Conservation (phyloP, 2,888 invertebrate genomes). For the Adineta ricciae region DNA sequence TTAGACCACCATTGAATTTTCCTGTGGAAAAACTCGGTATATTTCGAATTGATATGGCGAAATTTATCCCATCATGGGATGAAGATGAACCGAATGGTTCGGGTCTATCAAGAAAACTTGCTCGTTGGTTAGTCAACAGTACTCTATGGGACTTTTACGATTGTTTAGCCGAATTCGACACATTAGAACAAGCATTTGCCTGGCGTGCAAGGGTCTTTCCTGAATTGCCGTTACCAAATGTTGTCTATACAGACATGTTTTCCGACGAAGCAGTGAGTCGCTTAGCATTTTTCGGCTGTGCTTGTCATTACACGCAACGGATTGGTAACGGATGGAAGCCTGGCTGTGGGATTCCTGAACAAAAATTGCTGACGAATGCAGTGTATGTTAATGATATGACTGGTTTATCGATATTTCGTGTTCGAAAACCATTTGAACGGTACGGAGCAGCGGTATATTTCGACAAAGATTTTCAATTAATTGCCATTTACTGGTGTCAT, state of each 20-base stretch:
- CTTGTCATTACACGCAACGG: not conserved
- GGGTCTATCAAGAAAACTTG: not conserved
- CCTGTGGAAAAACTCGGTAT: not conserved
- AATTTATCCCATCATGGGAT: not conserved
- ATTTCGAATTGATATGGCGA: not conserved
- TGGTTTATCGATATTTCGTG: not conserved
- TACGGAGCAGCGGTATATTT: not conserved
- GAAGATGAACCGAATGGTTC: not conserved
- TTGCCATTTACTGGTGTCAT: not conserved
- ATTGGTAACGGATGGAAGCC: not conserved
- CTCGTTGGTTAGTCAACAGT: not conserved
- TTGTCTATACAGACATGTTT: not conserved
- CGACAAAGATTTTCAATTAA: not conserved
- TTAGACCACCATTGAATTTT: not conserved
- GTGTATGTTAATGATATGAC: slow-evolving; percentile 8
- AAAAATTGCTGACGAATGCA: not conserved
- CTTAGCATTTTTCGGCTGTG: not conserved
- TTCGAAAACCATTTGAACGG: not conserved
- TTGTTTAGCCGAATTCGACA: not conserved
- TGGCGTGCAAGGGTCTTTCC: not conserved
- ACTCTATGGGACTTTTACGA: not conserved
- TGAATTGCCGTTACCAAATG: not conserved
- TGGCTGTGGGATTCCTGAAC: no score
- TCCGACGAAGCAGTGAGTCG: not conserved
- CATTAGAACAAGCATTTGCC: not conserved